Percentiles rank a stretch among this genome's conserved stretches.
Evolutionary conservation across 2,113 vertebrate genomes (phyloP).

Genomic region (Neopipo cinnamomea): DNA sequence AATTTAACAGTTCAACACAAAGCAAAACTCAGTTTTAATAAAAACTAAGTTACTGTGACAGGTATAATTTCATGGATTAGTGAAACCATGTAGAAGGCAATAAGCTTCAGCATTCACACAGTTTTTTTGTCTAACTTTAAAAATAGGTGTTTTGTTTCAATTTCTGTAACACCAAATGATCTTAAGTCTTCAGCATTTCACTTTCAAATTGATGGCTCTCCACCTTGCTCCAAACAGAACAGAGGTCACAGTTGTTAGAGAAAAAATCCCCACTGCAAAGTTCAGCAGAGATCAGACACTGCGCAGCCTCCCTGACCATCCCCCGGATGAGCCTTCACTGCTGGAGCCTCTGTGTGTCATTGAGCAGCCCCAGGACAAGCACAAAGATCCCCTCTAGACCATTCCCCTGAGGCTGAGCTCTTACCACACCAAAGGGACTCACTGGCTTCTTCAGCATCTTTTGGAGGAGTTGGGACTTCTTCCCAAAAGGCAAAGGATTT

Average conservation of each 20-base stretch:
- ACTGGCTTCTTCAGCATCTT: not conserved
- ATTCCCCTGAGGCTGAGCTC: not conserved
- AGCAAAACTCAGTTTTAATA: conserved; percentile 63
- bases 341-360: not conserved
- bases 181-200: not conserved
- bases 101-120: not conserved
- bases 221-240: not conserved
- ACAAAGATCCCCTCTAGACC: accelerated
- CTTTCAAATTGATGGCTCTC: not conserved
- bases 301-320: not conserved
- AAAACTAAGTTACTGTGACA: conserved; percentile 72
- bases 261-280: not conserved
- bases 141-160: not conserved
- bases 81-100: not conserved
- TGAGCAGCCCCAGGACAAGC: not conserved
- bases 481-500: not conserved
- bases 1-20: conserved; percentile 65
- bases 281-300: not conserved
- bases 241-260: not conserved
- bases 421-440: not conserved
- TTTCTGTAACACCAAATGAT: not conserved
- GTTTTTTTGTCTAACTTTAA: not conserved
- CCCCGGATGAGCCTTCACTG: not conserved
- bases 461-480: not conserved
- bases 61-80: conserved; percentile 69